Evolutionary conservation across 2,888 invertebrate genomes (phyloP).

Genomic region (Ditylenchus weischeri): DNA sequence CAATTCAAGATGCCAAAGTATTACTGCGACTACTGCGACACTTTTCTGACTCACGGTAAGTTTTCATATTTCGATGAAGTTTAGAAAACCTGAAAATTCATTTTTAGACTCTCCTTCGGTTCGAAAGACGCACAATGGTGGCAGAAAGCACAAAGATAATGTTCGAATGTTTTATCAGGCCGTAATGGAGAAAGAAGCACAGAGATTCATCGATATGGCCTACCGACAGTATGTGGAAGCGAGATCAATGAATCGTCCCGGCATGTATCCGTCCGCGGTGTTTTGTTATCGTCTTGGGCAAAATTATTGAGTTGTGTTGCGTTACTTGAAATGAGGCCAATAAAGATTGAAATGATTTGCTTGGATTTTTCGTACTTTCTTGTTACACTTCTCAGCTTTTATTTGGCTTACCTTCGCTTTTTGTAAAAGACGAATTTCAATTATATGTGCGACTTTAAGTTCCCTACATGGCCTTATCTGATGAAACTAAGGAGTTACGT

Average conservation of each 20-base stretch:
- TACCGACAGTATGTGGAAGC: conserved; percentile 43
- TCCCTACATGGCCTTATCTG: not conserved
- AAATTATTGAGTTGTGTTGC: too few relatives aligned
- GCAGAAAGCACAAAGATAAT: conserved; percentile 98
- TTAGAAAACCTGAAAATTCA: too few relatives aligned
- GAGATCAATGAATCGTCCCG: not conserved
- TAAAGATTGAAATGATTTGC: too few relatives aligned
- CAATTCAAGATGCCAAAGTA: conserved; percentile 69
- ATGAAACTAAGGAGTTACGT: conserved; percentile 6
- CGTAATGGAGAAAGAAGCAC: conserved; percentile 99
- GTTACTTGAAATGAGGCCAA: too few relatives aligned
- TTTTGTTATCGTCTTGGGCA: too few relatives aligned
- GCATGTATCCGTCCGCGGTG: too few relatives aligned
- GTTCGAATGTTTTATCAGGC: conserved; percentile 98
- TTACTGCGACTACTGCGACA: conserved; percentile 99
- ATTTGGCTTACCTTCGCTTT: too few relatives aligned
- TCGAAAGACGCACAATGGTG: conserved; percentile 96
- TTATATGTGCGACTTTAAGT: too few relatives aligned
- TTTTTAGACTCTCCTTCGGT: conserved; percentile 82
- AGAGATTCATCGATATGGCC: conserved; percentile 82
- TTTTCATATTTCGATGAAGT: too few relatives aligned
- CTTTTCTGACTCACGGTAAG: conserved; percentile 83
- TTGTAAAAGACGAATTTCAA: too few relatives aligned
- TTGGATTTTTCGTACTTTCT: too few relatives aligned
- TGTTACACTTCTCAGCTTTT: too few relatives aligned